Conservation (phyloP, 2,888 invertebrate species). For the Didymodactylos carnosus region DNA sequence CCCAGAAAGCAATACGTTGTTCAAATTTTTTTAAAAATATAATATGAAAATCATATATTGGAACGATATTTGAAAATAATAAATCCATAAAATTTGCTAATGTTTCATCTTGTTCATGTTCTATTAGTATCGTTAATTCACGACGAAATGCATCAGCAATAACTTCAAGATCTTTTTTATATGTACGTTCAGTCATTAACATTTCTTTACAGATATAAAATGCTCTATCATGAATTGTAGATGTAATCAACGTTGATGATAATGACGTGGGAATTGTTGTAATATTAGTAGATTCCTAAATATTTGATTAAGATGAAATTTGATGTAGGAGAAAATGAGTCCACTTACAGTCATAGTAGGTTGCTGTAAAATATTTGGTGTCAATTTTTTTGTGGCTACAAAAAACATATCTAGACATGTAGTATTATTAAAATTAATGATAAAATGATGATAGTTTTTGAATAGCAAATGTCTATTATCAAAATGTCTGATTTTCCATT, state of each 20-base stretch:
- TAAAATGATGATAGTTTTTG: too few relatives aligned
- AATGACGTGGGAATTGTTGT: neutral
- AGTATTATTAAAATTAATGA: too few relatives aligned
- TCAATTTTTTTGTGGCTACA: too few relatives aligned
- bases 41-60: conserved; percentile 61
- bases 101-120: neutral
- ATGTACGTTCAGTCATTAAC: conserved; percentile 81
- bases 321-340: too few relatives aligned
- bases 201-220: conserved; percentile 52
- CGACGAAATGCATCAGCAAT: neutral
- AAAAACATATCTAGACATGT: too few relatives aligned
- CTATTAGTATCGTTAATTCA: neutral
- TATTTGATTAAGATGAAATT: too few relatives aligned
- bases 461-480: too few relatives aligned
- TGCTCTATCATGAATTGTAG: conserved; percentile 17
- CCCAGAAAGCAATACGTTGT: conserved; percentile 36
- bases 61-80: conserved; percentile 38
- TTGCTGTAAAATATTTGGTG: too few relatives aligned
- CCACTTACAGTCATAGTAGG: too few relatives aligned
- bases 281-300: too few relatives aligned
- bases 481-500: neutral
- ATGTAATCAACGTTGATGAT: neutral
- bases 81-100: neutral
- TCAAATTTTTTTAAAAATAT: conserved; percentile 58
- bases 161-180: conserved; percentile 67